Percentiles rank a stretch among this genome's conserved stretches.
phyloP scores from a whole-genome alignment of 2,113 vertebrate genomes.

The Aix galericulata region DNA sequence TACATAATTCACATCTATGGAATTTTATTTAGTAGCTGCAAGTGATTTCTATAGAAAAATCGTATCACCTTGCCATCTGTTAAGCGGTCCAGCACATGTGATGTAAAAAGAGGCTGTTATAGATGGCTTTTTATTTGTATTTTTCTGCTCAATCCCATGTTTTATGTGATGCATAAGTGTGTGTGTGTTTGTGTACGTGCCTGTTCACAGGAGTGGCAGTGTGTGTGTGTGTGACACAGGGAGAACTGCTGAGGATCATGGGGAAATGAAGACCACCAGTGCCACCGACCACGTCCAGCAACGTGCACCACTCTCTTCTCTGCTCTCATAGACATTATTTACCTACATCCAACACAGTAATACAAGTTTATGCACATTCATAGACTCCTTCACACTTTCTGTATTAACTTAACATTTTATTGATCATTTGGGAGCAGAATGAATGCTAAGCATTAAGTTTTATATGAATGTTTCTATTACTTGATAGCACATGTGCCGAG shows the following conservation, averaged over 20 bases:
- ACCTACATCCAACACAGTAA: not conserved
- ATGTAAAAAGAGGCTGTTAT: not conserved
- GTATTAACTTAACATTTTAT: constrained; percentile 40
- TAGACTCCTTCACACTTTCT: not conserved
- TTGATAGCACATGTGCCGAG: not conserved
- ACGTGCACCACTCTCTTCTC: not conserved
- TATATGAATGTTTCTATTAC: constrained; percentile 41
- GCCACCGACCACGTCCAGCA: not conserved
- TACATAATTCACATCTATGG: not conserved
- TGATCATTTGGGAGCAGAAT: constrained; percentile 38
- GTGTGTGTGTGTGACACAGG: accelerated
- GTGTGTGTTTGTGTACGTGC: accelerated
- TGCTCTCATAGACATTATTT: not conserved
- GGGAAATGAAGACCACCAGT: not conserved
- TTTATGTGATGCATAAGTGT: not conserved
- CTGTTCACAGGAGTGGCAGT: accelerated
- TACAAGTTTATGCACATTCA: not conserved
- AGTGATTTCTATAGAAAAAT: not conserved
- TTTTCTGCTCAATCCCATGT: not conserved
- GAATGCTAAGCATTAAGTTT: constrained; percentile 51
- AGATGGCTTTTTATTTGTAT: not conserved
- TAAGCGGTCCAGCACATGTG: not conserved
- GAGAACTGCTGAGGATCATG: accelerated
- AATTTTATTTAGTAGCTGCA: not conserved
- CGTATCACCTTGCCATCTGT: not conserved